Conservation (phyloP, 30 jellyfish, hydroid and myxozoan species). For the Hydractinia symbiolongicarpus region DNA sequence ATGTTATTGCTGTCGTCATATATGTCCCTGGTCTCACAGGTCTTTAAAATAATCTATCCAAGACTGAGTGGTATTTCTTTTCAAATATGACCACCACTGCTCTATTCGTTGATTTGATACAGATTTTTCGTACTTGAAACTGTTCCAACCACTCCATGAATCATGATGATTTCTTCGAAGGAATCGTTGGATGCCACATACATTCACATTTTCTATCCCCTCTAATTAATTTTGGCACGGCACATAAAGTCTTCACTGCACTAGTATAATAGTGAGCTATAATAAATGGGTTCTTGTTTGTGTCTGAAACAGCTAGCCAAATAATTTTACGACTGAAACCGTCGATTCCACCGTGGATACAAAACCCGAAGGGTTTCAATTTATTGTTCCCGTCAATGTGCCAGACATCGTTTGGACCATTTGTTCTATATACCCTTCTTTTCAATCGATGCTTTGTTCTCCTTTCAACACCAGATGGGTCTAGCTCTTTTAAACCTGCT, state of each 20-base stretch:
- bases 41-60: constrained; percentile 45
- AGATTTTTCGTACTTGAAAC: constrained; percentile 28
- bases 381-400: constrained; percentile 48
- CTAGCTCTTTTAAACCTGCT: constrained; percentile 27
- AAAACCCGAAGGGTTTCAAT: constrained; percentile 47
- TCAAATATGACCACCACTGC: constrained; percentile 45
- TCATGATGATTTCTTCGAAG: constrained; percentile 30
- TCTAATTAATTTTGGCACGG: constrained; percentile 25
- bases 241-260: constrained; percentile 20
- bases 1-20: constrained; percentile 12
- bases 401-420: constrained; percentile 48
- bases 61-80: constrained; percentile 27
- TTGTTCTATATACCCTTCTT: constrained; percentile 23
- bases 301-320: constrained; percentile 38
- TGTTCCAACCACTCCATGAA: constrained; percentile 6
- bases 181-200: constrained; percentile 39
- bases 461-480: constrained; percentile 38
- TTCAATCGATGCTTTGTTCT: constrained; percentile 40
- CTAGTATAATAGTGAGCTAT: constrained; percentile 21
- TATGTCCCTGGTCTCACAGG: constrained; percentile 21
- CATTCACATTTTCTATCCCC: constrained; percentile 37
- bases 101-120: constrained; percentile 40
- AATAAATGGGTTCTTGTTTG: constrained; percentile 34
- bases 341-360: constrained; percentile 43
- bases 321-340: constrained; percentile 47